Conservation (phyloP, 1,140 invertebrate species). For the Drosophila ohnishii region DNA sequence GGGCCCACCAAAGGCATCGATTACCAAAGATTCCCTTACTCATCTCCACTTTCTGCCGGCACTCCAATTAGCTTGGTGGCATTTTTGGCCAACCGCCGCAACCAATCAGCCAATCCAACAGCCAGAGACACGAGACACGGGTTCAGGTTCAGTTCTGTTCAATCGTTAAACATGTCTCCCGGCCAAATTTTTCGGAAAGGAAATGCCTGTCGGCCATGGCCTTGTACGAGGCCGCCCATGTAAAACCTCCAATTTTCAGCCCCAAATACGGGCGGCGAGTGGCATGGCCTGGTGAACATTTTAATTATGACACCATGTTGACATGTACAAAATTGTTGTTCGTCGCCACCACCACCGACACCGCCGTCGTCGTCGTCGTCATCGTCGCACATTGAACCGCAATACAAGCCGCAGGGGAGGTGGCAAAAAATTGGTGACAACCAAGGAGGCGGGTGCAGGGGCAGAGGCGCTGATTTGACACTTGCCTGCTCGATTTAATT, state of each 20-base stretch:
- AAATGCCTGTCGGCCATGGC: constrained; percentile 52
- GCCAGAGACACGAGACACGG: constrained; percentile 4
- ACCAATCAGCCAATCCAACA: constrained; percentile 53
- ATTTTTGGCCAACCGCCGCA: constrained; percentile 32
- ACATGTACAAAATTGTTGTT: constrained; percentile 79
- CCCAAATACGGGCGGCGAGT: constrained; percentile 41
- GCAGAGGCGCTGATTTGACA: constrained; percentile 69
- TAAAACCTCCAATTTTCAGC: constrained; percentile 62
- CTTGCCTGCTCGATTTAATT: constrained; percentile 77
- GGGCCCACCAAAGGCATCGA: constrained; percentile 11
- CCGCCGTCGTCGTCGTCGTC: constrained; percentile 9
- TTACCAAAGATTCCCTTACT: constrained; percentile 16
- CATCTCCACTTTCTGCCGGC: background rate
- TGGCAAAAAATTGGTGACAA: background rate
- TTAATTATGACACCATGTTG: constrained; percentile 81
- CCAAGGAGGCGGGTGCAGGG: constrained; percentile 1
- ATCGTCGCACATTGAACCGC: constrained; percentile 72
- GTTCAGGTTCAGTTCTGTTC: constrained; percentile 15
- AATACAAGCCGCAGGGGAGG: constrained; percentile 57
- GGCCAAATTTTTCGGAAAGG: constrained; percentile 58
- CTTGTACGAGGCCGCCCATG: constrained; percentile 38
- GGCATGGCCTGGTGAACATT: constrained; percentile 65
- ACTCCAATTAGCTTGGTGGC: constrained; percentile 50
- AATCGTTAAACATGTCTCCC: constrained; percentile 66
- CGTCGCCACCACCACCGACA: constrained; percentile 32